Evolutionary conservation across 1,140 invertebrate genomes (phyloP).

Genomic region (Pomacea maculata): DNA sequence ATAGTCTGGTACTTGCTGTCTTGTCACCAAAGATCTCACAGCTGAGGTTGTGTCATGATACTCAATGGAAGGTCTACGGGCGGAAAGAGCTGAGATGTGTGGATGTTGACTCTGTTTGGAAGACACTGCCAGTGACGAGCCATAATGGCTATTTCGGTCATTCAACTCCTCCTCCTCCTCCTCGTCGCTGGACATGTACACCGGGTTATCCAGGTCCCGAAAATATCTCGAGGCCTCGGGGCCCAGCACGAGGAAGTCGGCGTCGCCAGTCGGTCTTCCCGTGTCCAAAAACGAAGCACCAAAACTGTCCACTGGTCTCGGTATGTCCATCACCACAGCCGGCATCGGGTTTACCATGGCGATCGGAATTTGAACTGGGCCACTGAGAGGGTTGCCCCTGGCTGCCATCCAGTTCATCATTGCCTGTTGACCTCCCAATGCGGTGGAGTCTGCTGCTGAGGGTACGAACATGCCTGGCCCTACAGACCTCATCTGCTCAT

Average conservation of each 20-base stretch:
- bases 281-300: neutral
- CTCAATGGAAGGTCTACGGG: neutral
- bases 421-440: constrained; percentile 1
- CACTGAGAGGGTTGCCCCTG: neutral
- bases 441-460: neutral
- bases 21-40: neutral
- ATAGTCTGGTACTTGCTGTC: constrained; percentile 16
- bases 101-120: neutral
- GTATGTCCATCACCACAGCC: too few relatives aligned
- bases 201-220: constrained; percentile 17
- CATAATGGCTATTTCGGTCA: neutral
- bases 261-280: neutral
- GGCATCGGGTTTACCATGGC: neutral
- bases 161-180: constrained; percentile 9
- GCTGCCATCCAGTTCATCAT: constrained; percentile 4
- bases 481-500: neutral
- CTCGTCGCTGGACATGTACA: constrained; percentile 32
- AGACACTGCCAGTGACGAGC: neutral
- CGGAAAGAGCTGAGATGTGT: neutral
- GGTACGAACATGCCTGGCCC: neutral
- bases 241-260: neutral
- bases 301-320: neutral
- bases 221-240: neutral
- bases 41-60: constrained; percentile 15
- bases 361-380: neutral